Conservation (phyloP, 92 coral and sea anemone genomes). For the Zoanthus gigantus region DNA sequence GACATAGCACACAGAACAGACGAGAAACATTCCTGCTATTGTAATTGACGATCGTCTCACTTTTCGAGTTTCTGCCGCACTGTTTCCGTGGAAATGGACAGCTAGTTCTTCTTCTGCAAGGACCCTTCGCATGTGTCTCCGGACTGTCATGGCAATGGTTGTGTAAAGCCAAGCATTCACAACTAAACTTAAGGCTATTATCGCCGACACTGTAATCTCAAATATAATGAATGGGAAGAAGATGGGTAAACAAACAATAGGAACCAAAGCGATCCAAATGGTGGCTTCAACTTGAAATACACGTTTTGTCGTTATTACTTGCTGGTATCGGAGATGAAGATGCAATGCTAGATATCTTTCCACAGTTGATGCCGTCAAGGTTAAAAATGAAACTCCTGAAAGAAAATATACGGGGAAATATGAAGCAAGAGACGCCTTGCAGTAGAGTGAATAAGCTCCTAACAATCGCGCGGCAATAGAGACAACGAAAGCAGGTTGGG, state of each 20-base stretch:
- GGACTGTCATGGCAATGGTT: slow-evolving; percentile 10
- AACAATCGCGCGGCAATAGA: slow-evolving; percentile 23
- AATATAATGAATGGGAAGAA: not conserved
- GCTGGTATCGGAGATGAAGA: slow-evolving; percentile 46
- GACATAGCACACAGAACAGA: slow-evolving; percentile 10
- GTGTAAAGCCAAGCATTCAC: slow-evolving; percentile 17
- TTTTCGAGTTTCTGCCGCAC: slow-evolving; percentile 8
- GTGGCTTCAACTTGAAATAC: slow-evolving; percentile 31
- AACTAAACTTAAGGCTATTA: not conserved
- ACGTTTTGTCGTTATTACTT: slow-evolving; percentile 46
- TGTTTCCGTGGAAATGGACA: slow-evolving; percentile 28
- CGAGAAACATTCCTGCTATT: slow-evolving; percentile 23
- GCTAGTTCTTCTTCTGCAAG: slow-evolving; percentile 23
- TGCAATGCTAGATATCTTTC: slow-evolving; percentile 58
- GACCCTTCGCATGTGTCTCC: slow-evolving; percentile 12
- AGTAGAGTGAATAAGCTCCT: slow-evolving; percentile 41
- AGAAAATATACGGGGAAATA: slow-evolving; percentile 28
- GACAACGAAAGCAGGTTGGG: slow-evolving; percentile 49
- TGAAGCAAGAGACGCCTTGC: slow-evolving; percentile 40
- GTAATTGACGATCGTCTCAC: slow-evolving; percentile 24
- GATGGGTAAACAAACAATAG: slow-evolving; percentile 14
- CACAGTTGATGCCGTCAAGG: slow-evolving; percentile 54
- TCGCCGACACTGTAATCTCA: slow-evolving; percentile 18
- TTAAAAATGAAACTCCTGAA: slow-evolving; percentile 50
- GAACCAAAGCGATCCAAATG: slow-evolving; percentile 14